Evolutionary conservation across 2,888 invertebrate genomes (phyloP), one percentile per base, ranked within the genome.

Genomic region (Pogonocherus hispidulus): DNA sequence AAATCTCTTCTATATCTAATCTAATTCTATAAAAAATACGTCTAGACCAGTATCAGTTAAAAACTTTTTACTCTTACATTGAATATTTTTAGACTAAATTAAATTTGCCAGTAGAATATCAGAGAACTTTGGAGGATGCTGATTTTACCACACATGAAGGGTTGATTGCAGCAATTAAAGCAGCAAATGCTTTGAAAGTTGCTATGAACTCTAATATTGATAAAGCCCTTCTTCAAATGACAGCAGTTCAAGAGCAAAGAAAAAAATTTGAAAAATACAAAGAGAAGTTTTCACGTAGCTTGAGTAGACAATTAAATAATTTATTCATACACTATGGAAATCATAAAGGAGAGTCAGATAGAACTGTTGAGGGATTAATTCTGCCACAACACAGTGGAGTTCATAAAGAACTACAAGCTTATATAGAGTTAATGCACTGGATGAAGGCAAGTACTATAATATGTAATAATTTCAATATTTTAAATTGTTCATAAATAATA

Each of bases 371-470:
- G 67, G 91, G 91, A 46, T 86, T 79, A 41, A 89, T 90, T 27
- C 87, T 97, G 74, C 94, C 94, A 0, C 91, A 92, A 76, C 93
- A 95, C 82, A 89, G 90, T 73, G 88, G 90, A 52, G 93, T 96
- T 76, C 98, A 98, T 86, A 90, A 91, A 66, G 96, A 97, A 83
- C 89, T 99, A 70, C 90, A 90, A 79, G 93, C 94, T 16, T 97
- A 97, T 84, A 92, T 94, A 27, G 95, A 96, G 76, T 89, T 98
- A 73, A 96, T 98, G 94, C 93, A 94, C 82, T 95, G 97, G 93
- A 90, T 95, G 62, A 94, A 95, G 86, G 91, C 83, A 77, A 51
- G 22, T 16, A 1, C 56, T 20, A 1, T 19, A 51, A 52, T 6
- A 37, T 23, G n/a, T n/a, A n/a, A n/a, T n/a, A n/a, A n/a, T n/a